A percentile compares a stretch with the other conserved stretches of the same genome.
These are phyloP conservation scores for Pollenia labialis DNA, from an alignment of 2,888 invertebrate genomes.

Conservation along the genomic window DNA sequence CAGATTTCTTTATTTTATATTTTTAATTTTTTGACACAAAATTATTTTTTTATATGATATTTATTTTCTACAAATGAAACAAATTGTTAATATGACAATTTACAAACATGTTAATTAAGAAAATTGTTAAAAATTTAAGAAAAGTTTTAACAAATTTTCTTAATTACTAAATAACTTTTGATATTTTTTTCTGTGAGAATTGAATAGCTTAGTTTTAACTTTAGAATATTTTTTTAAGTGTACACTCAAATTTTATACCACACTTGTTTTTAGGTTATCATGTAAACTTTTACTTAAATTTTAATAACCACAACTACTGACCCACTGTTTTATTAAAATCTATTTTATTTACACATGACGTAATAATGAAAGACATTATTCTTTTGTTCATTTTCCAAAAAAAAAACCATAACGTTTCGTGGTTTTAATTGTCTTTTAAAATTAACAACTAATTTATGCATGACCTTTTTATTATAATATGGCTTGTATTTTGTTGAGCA, in stretches of 20 bases:
- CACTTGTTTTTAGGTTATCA: neutral
- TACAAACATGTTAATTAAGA: too few species aligned
- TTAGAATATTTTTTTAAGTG: neutral
- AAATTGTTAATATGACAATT: too few species aligned
- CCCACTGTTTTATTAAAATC: constrained; percentile 34
- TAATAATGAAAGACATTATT: constrained; percentile 16
- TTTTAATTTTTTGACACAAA: too few species aligned
- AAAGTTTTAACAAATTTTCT: too few species aligned
- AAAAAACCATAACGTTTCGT: neutral
- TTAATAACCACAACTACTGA: neutral
- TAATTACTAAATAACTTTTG: too few species aligned
- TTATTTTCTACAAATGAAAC: too few species aligned
- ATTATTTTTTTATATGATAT: too few species aligned
- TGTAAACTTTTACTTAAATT: constrained; percentile 26
- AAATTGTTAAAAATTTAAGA: too few species aligned
- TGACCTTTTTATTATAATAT: constrained; percentile 30
- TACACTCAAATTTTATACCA: neutral
- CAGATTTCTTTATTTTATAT: too few species aligned
- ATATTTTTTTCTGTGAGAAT: too few species aligned
- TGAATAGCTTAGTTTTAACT: too few species aligned
- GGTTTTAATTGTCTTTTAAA: constrained; percentile 47
- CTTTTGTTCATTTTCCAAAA: constrained; percentile 33
- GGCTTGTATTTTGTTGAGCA: neutral
- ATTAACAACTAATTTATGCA: constrained; percentile 54
- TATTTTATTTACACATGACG: constrained; percentile 5